A percentile compares a stretch with the other conserved stretches of the same genome.
Evolutionary conservation across 92 coral and sea anemone species (phyloP).

Genomic region (Montipora capitata): DNA sequence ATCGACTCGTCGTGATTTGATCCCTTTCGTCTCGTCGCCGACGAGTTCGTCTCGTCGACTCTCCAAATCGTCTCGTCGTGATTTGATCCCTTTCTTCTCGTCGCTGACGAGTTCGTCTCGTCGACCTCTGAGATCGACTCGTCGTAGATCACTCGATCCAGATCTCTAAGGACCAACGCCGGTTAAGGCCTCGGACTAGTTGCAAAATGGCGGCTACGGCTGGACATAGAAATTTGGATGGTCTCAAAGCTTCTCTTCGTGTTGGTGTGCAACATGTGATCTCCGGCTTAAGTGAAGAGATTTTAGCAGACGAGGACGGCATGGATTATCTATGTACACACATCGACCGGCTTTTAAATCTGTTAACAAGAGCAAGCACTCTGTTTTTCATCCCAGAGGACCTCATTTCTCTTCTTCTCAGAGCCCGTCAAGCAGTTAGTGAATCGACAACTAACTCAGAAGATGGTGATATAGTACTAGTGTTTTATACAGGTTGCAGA

Average conservation of each 20-base stretch:
- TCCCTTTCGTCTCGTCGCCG: no score
- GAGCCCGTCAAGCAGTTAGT: conserved; percentile 43
- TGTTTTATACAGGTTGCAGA: conserved; percentile 58
- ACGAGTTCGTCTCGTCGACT: no score
- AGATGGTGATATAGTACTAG: conserved; percentile 3
- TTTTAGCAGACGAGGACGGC: not conserved
- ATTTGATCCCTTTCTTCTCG: no score
- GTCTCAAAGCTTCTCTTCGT: conserved; percentile 41
- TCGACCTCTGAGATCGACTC: no score
- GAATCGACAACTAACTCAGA: conserved; percentile 3
- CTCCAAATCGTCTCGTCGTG: no score
- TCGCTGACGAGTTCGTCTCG: no score
- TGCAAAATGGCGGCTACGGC: conserved; percentile 24
- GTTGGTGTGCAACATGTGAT: not conserved
- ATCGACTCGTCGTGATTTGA: no score
- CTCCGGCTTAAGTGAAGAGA: conserved; percentile 26
- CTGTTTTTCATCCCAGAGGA: conserved; percentile 31
- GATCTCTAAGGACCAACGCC: not conserved
- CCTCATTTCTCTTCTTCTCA: conserved; percentile 39
- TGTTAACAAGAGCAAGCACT: conserved; percentile 22
- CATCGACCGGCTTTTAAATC: conserved; percentile 43
- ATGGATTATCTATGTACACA: no score
- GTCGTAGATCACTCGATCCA: not conserved
- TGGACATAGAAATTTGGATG: conserved; percentile 2
- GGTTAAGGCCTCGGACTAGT: not conserved